Evolutionary conservation across 2,888 invertebrate species (phyloP).

Genomic region (Vannuccia rotundouncinata): DNA sequence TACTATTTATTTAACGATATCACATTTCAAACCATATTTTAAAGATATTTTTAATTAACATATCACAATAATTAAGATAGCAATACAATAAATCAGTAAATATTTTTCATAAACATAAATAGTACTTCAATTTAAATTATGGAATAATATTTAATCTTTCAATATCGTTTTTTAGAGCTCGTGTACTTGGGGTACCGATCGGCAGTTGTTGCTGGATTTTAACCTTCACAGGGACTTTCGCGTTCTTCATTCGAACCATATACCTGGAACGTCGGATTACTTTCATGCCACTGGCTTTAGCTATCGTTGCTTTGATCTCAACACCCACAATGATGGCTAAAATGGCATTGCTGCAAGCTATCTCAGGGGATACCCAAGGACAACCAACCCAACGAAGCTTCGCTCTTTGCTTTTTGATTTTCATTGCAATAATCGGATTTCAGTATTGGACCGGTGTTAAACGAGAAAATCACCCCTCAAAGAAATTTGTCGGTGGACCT

Average conservation of each 20-base stretch:
- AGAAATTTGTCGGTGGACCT: not conserved
- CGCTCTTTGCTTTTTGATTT: slow-evolving; percentile 3
- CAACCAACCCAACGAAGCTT: slow-evolving; percentile 23
- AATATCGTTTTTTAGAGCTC: slow-evolving; percentile 5
- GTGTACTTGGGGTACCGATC: slow-evolving; percentile 33
- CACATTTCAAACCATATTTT: too few relatives aligned
- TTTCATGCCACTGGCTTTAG: not conserved
- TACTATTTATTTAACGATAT: too few relatives aligned
- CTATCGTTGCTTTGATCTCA: slow-evolving; percentile 7
- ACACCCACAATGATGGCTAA: slow-evolving; percentile 36
- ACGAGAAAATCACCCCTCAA: not conserved
- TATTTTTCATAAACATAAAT: too few relatives aligned
- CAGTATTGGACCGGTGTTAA: slow-evolving; percentile 14
- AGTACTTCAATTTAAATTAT: too few relatives aligned
- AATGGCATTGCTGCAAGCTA: slow-evolving; percentile 32
- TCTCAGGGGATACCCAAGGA: slow-evolving; percentile 36
- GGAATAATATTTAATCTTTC: too few relatives aligned
- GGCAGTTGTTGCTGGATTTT: slow-evolving; percentile 35
- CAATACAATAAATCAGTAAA: too few relatives aligned
- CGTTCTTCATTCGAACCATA: slow-evolving; percentile 11
- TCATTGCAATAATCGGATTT: slow-evolving; percentile 24
- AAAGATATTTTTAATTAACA: too few relatives aligned
- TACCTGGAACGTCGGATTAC: slow-evolving; percentile 4
- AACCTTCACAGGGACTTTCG: slow-evolving; percentile 33
- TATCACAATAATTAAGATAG: too few relatives aligned